Percentiles rank a stretch among this genome's conserved stretches.
phyloP scores from a whole-genome alignment of 2,888 invertebrate species.

The Cerceris rybyensis region DNA sequence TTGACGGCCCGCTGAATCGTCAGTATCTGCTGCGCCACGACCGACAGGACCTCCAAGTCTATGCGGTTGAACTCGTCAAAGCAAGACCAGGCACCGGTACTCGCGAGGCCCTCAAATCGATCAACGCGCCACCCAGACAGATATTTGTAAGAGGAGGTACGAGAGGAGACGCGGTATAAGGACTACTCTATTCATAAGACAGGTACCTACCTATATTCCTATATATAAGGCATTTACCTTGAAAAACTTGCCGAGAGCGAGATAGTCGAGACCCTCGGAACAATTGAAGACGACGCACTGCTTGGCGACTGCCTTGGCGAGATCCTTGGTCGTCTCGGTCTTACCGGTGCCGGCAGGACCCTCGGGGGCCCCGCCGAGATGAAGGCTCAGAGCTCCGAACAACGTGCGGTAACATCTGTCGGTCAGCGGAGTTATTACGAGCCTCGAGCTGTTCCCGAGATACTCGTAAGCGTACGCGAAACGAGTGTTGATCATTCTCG shows the following conservation, averaged over 20 bases:
- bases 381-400: conserved; percentile 85
- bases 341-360: conserved; percentile 85
- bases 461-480: conserved; percentile 92
- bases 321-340: conserved; percentile 86
- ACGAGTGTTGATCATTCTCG: conserved; percentile 85
- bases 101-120: conserved; percentile 82
- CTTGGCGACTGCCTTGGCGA: conserved; percentile 87
- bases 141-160: neutral
- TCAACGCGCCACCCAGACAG: neutral
- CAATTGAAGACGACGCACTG: conserved; percentile 88
- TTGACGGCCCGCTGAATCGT: conserved; percentile 84
- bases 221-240: conserved; percentile 80
- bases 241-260: conserved; percentile 86
- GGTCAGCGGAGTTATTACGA: conserved; percentile 96
- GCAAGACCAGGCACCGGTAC: conserved; percentile 85
- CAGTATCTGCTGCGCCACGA: conserved; percentile 85
- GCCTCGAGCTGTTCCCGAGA: conserved; percentile 92
- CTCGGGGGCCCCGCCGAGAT: conserved; percentile 84
- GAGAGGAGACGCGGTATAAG: too few species aligned
- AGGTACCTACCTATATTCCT: too few species aligned
- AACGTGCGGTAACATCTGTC: conserved; percentile 91
- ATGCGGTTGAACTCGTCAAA: conserved; percentile 86
- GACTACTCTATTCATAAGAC: too few species aligned
- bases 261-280: conserved; percentile 86
- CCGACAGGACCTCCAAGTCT: conserved; percentile 85